These are phyloP conservation scores for Psettodes erumei DNA, from an alignment of 2,113 vertebrate genomes.

Conservation along the genomic window DNA sequence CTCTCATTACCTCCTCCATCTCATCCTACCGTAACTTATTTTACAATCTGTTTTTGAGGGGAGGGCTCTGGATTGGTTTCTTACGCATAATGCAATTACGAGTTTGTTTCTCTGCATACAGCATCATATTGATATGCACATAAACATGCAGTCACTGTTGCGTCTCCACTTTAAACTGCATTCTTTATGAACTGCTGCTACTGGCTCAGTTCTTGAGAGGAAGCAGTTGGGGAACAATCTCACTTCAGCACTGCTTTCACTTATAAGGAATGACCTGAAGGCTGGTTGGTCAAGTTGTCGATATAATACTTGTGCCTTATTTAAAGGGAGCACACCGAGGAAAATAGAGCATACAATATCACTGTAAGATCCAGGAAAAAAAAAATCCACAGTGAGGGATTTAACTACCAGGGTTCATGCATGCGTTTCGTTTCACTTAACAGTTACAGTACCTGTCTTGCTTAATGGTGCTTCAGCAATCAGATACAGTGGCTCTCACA, in stretches of 20 bases:
- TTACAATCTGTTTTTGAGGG: not conserved
- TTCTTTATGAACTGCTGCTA: conserved; percentile 52
- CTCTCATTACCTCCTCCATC: conserved; percentile 44
- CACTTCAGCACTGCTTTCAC: conserved; percentile 21
- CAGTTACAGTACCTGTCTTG: not conserved
- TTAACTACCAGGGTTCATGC: not conserved
- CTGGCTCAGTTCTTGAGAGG: conserved; percentile 20
- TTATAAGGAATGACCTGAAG: conserved; percentile 21
- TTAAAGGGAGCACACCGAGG: not conserved
- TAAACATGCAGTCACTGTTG: conserved; percentile 42
- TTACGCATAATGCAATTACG: conserved; percentile 47
- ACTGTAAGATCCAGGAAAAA: not conserved
- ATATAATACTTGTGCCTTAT: conserved; percentile 9
- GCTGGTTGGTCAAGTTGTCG: conserved; percentile 28
- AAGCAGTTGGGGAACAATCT: conserved; percentile 44
- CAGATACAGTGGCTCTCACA: not conserved
- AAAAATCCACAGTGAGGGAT: conserved; percentile 8
- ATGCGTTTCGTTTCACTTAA: not conserved
- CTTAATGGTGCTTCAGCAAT: conserved; percentile 28
- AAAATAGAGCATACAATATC: not conserved
- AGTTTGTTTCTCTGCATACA: conserved; percentile 33
- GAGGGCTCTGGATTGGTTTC: conserved; percentile 16
- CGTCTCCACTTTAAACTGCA: conserved; percentile 50
- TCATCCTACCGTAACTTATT: conserved; percentile 20
- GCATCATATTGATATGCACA: conserved; percentile 28